phyloP scores from a whole-genome alignment of 2,888 invertebrate species.

The Cataglyphis livida region DNA sequence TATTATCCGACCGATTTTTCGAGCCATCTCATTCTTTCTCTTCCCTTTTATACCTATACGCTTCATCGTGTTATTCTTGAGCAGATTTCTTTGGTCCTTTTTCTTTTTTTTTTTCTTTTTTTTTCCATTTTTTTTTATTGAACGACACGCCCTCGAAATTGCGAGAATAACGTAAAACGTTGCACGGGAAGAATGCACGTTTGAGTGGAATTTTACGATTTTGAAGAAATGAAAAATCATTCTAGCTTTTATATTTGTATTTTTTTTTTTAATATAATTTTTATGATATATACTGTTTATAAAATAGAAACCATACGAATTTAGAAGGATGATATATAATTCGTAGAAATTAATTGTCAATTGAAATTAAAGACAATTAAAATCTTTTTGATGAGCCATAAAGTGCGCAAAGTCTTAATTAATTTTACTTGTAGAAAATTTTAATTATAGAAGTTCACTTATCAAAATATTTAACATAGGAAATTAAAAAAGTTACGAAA shows the following conservation, averaged over 20 bases:
- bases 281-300: not conserved
- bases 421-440: conserved; percentile 23
- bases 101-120: not conserved
- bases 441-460: conserved; percentile 33
- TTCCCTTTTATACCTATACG: not conserved
- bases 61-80: not conserved
- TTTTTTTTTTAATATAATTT: conserved; percentile 20
- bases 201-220: not conserved
- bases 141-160: not conserved
- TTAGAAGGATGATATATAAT: conserved; percentile 1
- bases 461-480: conserved; percentile 47
- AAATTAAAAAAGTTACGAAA: conserved; percentile 51
- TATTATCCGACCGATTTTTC: not conserved
- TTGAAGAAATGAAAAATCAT: not conserved
- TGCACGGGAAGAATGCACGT: not conserved
- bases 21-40: not conserved
- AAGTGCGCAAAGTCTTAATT: conserved; percentile 7
- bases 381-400: not conserved
- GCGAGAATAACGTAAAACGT: not conserved
- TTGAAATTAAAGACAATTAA: not conserved
- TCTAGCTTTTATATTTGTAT: not conserved
- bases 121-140: too few species aligned
- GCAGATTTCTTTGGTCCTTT: not conserved
- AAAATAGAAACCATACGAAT: not conserved
- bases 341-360: not conserved